phyloP scores from a whole-genome alignment of 2,113 vertebrate genomes.

The Mohoua ochrocephala region DNA sequence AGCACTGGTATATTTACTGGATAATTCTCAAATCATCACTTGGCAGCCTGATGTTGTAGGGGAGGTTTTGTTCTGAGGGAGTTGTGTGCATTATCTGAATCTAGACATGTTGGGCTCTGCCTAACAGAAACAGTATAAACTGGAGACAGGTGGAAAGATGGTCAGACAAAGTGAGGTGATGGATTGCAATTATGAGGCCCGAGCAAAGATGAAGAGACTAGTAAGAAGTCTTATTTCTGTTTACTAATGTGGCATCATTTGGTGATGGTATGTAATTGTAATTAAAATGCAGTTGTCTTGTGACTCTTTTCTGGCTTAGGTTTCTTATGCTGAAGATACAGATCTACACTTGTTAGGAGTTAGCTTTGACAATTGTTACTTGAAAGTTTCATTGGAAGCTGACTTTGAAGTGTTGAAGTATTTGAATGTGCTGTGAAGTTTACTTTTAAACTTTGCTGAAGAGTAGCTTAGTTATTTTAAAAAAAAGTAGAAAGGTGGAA shows the following conservation, averaged over 20 bases:
- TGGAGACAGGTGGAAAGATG: neutral
- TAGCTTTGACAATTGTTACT: neutral
- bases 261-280: neutral
- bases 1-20: neutral
- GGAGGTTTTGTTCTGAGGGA: neutral
- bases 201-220: neutral
- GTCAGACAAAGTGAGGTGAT: neutral
- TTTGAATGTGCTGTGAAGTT: conserved; percentile 4
- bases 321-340: neutral
- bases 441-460: neutral
- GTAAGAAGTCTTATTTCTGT: neutral
- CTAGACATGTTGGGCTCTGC: neutral
- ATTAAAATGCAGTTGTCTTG: neutral
- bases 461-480: neutral
- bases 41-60: neutral
- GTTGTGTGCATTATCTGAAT: neutral
- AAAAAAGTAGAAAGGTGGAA: conserved; percentile 41
- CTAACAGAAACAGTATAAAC: neutral
- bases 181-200: neutral
- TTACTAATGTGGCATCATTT: neutral
- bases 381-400: conserved; percentile 19
- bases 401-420: conserved; percentile 50
- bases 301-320: neutral
- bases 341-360: neutral
- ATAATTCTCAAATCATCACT: neutral